Percentiles rank a stretch among this genome's conserved stretches.
Evolutionary conservation across 1,140 invertebrate genomes (phyloP).

Genomic region (Glossosoma conforme): DNA sequence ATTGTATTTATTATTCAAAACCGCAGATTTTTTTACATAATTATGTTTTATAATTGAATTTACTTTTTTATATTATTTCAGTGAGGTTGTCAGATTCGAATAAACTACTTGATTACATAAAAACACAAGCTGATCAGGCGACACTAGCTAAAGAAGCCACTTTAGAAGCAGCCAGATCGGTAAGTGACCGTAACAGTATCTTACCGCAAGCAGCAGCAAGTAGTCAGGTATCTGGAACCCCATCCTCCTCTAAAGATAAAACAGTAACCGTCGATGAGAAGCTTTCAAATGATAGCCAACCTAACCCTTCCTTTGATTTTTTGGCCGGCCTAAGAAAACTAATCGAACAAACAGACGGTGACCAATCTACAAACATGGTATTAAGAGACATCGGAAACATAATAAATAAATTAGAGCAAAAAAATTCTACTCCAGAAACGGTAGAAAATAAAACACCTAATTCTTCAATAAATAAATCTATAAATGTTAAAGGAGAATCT

Average conservation of each 20-base stretch:
- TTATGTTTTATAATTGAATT: too few species aligned
- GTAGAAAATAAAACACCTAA: conserved; percentile 9
- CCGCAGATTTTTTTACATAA: too few species aligned
- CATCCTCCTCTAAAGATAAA: conserved; percentile 23
- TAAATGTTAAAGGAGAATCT: too few species aligned
- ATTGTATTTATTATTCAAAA: too few species aligned
- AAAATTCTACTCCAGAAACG: conserved; percentile 22
- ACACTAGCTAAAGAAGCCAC: conserved; percentile 28
- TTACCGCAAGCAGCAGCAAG: conserved; percentile 6
- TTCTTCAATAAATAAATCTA: too few species aligned
- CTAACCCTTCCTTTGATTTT: conserved; percentile 15
- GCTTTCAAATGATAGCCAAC: not conserved
- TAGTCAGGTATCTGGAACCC: conserved; percentile 13
- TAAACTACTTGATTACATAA: conserved; percentile 26
- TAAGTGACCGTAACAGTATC: conserved; percentile 22
- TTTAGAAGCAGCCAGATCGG: conserved; percentile 27
- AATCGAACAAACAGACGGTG: conserved; percentile 19
- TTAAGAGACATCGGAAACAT: conserved; percentile 28
- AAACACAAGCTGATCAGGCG: conserved; percentile 27
- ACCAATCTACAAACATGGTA: conserved; percentile 12
- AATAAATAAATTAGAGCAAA: conserved; percentile 21
- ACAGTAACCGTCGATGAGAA: not conserved
- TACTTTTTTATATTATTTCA: conserved; percentile 21
- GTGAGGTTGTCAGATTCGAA: conserved; percentile 24
- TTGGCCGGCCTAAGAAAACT: conserved; percentile 20